phyloP scores from a whole-genome alignment of 1,140 invertebrate species.

The Diabrotica virgifera region DNA sequence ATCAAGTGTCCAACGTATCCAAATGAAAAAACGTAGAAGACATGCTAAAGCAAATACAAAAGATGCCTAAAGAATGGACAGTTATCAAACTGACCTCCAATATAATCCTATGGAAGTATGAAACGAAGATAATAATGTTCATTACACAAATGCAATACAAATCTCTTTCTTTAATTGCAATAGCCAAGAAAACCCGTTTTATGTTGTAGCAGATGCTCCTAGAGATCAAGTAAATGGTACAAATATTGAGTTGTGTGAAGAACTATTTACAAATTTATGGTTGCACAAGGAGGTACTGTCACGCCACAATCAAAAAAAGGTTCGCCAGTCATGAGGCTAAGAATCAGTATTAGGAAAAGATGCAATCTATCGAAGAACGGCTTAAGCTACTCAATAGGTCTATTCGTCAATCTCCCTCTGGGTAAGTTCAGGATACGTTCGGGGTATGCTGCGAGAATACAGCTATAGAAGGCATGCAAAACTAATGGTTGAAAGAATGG shows the following conservation, averaged over 20 bases:
- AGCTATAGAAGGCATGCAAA: slow-evolving; percentile 34
- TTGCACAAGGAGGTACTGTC: slow-evolving; percentile 26
- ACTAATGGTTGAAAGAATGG: slow-evolving; percentile 38
- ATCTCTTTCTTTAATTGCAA: slow-evolving; percentile 38
- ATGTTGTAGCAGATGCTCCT: slow-evolving; percentile 28
- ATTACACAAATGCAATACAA: slow-evolving; percentile 30
- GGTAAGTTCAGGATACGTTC: no score
- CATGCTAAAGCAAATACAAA: slow-evolving; percentile 28
- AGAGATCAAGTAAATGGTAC: slow-evolving; percentile 23
- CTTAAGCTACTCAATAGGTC: no score
- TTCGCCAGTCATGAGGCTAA: slow-evolving; percentile 28
- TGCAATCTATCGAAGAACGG: slow-evolving; percentile 23
- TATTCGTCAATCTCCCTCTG: no score
- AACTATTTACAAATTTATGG: slow-evolving; percentile 23
- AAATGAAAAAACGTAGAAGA: slow-evolving; percentile 19
- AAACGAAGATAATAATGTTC: slow-evolving; percentile 24
- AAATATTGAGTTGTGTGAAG: slow-evolving; percentile 22
- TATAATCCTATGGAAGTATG: slow-evolving; percentile 28
- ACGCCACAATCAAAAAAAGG: slow-evolving; percentile 12
- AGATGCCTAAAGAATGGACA: slow-evolving; percentile 40
- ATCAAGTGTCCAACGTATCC: slow-evolving; percentile 25
- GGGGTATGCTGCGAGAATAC: no score
- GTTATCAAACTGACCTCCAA: slow-evolving; percentile 36
- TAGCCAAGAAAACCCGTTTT: slow-evolving; percentile 31
- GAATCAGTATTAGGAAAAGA: slow-evolving; percentile 20